A percentile compares a stretch with the other conserved stretches of the same genome.
These are phyloP conservation scores for Drosophila anomalipes DNA, from an alignment of 2,888 invertebrate species.

Conservation along the genomic window DNA sequence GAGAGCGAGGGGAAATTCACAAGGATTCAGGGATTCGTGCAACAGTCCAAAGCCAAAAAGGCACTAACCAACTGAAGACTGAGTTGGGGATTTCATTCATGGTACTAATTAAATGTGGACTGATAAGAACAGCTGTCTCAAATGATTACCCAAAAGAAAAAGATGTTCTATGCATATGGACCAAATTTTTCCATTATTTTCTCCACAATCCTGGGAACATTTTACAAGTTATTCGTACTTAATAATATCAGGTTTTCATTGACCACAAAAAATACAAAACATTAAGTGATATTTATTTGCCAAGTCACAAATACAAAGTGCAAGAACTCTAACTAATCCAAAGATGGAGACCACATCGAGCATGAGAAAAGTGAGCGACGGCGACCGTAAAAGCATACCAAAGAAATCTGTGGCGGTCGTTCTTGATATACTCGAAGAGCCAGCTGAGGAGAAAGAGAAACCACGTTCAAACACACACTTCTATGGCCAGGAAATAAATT, in stretches of 20 bases:
- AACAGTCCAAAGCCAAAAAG: slow-evolving; percentile 25
- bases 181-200: background rate
- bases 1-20: slow-evolving; percentile 46
- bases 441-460: background rate
- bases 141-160: background rate
- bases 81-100: slow-evolving; percentile 29
- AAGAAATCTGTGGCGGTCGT: slow-evolving; percentile 58
- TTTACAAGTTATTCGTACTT: background rate
- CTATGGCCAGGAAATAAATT: slow-evolving; percentile 45
- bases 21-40: slow-evolving; percentile 23
- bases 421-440: accelerated
- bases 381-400: background rate
- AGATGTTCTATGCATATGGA: background rate
- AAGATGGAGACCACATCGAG: slow-evolving; percentile 1
- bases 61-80: slow-evolving; percentile 20
- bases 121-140: slow-evolving; percentile 4
- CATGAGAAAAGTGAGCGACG: background rate
- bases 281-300: background rate
- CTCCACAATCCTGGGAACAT: background rate
- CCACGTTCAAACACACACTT: slow-evolving; percentile 17
- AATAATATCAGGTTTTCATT: slow-evolving; percentile 2
- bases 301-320: background rate
- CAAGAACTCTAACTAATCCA: background rate
- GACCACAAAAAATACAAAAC: background rate
- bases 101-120: slow-evolving; percentile 14